Conservation (phyloP, 2,888 invertebrate species). For the Andrena flavipes region DNA sequence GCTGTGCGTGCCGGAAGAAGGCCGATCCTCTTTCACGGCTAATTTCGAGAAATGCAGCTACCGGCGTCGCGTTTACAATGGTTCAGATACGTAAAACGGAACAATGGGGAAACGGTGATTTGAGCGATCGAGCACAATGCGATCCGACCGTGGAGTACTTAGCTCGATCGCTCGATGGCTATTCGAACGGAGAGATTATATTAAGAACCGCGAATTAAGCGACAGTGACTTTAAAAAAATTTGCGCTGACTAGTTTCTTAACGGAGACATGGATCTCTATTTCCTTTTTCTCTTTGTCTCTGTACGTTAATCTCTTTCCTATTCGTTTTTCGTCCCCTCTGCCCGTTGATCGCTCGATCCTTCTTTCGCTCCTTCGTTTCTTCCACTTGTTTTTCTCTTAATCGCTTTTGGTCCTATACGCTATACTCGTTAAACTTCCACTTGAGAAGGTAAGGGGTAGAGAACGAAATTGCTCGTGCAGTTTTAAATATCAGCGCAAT, state of each 20-base stretch:
- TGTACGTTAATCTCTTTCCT: neutral
- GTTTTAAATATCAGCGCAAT: constrained; percentile 15
- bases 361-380: neutral
- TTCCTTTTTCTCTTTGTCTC: neutral
- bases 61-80: neutral
- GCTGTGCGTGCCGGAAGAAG: neutral
- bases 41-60: constrained; percentile 14
- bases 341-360: neutral
- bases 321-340: neutral
- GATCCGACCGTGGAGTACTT: no score
- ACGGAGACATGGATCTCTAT: constrained; percentile 5
- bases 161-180: constrained; percentile 5
- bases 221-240: constrained; percentile 40
- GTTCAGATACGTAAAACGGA: neutral
- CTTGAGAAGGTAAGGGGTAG: constrained; percentile 47
- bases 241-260: constrained; percentile 28
- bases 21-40: neutral
- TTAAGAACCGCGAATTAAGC: constrained; percentile 16
- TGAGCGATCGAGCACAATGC: neutral
- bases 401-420: neutral
- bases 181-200: neutral
- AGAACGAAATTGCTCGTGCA: constrained; percentile 40
- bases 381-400: neutral
- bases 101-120: neutral
- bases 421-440: constrained; percentile 18